Evolutionary conservation across 2,888 invertebrate species (phyloP), one percentile per base, ranked within the genome.

Genomic region (Apocheima hispidaria): DNA sequence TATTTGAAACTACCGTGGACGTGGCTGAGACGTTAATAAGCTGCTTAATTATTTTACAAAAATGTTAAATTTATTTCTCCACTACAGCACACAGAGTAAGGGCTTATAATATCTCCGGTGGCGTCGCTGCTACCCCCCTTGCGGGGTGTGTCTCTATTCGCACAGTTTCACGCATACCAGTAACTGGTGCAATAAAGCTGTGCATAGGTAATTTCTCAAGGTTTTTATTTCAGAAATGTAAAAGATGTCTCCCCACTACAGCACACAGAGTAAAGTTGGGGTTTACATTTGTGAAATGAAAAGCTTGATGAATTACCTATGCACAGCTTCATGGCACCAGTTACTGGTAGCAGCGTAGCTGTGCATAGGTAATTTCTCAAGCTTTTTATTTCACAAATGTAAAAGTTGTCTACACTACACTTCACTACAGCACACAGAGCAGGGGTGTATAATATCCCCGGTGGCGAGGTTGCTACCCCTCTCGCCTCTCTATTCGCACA

Each of bases 81-180:
- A n/a, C n/a, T n/a, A 1, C 79, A 90, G 90, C 66, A 74, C 36
- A 60, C 83, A 0, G 81, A 86, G 0, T 77, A 85, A 46, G 90
- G 87, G 3, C 90, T 90, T 66, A 81, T 89, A 9, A 74, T 79
- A 10, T 87, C 86, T 18, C 88, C 90, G 0, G 79, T 84, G 78
- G 88, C 90, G 0, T 79, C 88, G 0, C 71, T 90, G 0, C 75
- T 88, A 4, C 90, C 90, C 0, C 70, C 90, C 2, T 88, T 89
- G 0, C 75, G n/a, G n/a, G n/a, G n/a, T n/a, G n/a, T n/a, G 0
- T 90, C 90, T 0, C 75, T 91, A 12, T 90, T 78, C 71, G 86
- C 89, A 0, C 79, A 90, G 0, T 87, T 89, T 73, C 86, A 88
- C 65, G 88, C 84, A 1, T 91, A 78, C 74, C 0, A 79, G 82